Conservation (phyloP, 2,797 vertebrate genomes). For the Smutsia gigantea region DNA sequence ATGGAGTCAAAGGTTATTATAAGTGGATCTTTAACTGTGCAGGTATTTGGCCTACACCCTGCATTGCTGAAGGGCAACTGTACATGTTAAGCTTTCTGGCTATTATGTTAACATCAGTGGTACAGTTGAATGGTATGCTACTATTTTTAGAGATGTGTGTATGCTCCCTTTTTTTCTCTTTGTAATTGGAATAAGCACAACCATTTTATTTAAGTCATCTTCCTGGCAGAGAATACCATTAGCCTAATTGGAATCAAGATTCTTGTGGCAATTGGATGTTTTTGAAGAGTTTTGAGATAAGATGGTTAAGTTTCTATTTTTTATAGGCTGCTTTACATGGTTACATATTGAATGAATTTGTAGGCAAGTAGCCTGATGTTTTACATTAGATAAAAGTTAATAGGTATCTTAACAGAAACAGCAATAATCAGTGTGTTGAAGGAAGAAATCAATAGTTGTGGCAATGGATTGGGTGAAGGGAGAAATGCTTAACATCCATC, state of each 20-base stretch:
- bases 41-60: too few relatives aligned
- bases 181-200: not conserved
- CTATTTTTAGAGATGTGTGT: not conserved
- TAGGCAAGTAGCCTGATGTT: not conserved
- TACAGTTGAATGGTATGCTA: not conserved
- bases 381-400: not conserved
- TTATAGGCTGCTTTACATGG: not conserved
- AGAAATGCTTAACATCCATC: not conserved
- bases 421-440: not conserved
- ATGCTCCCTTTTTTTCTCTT: not conserved
- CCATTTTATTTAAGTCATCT: not conserved
- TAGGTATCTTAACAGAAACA: not conserved
- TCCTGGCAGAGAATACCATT: not conserved
- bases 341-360: not conserved
- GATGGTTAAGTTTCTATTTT: constrained; percentile 18
- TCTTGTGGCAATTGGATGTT: not conserved
- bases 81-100: not conserved
- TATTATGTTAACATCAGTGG: not conserved
- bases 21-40: too few relatives aligned
- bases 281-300: constrained; percentile 15
- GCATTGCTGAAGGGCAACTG: too few relatives aligned
- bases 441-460: not conserved
- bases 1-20: too few relatives aligned
- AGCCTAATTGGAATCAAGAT: not conserved
- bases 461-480: not conserved